phyloP scores from a whole-genome alignment of 2,797 vertebrate species.

The Stomatorhinus walkeri region DNA sequence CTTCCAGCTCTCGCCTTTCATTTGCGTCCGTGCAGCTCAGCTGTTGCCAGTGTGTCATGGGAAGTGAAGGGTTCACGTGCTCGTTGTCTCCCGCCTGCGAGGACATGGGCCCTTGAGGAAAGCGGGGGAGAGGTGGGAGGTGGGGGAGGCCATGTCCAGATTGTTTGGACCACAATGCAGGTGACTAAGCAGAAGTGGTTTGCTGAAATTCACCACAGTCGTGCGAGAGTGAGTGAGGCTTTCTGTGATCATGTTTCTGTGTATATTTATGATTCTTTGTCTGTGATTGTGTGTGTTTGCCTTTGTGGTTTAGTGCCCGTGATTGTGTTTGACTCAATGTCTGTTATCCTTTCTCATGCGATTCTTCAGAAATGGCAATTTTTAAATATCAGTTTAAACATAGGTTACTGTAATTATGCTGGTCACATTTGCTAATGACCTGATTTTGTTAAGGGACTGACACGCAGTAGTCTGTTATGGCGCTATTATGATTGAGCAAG shows the following conservation, averaged over 20 bases:
- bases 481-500: neutral
- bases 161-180: neutral
- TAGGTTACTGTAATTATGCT: neutral
- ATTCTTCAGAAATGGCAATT: neutral
- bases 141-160: neutral
- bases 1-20: neutral
- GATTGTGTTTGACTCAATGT: neutral
- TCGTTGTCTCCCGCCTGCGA: neutral
- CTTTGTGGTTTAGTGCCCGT: neutral
- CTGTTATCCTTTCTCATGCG: neutral
- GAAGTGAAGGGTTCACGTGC: neutral
- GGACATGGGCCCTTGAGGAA: neutral
- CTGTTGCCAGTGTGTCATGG: neutral
- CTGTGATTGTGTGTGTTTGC: slow-evolving; percentile 8
- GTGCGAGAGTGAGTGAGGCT: neutral
- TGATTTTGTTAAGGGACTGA: neutral
- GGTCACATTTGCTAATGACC: neutral
- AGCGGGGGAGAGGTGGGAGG: neutral
- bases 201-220: neutral
- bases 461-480: neutral
- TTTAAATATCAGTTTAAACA: neutral
- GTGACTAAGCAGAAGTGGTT: slow-evolving; percentile 12
- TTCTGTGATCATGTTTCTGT: slow-evolving; percentile 16
- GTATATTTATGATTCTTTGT: neutral
- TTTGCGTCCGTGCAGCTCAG: neutral